phyloP scores from a whole-genome alignment of 2,113 vertebrate genomes.

The Tricholaema leucomelas region DNA sequence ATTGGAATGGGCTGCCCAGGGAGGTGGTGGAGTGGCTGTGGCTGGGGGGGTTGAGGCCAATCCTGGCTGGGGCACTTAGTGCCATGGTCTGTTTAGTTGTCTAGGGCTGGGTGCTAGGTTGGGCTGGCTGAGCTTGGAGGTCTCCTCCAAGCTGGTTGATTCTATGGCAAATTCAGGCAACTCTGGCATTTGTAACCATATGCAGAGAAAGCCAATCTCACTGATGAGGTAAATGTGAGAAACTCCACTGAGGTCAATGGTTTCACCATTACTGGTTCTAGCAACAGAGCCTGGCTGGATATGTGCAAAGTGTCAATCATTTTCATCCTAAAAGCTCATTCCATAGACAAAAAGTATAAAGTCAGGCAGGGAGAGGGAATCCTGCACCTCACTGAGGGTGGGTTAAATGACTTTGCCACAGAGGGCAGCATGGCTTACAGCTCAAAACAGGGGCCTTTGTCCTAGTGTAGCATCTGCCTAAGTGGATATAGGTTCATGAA shows the following conservation, averaged over 20 bases:
- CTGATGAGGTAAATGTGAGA: neutral
- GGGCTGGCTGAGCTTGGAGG: too few relatives aligned
- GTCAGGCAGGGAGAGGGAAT: neutral
- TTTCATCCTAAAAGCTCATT: neutral
- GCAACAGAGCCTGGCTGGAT: neutral
- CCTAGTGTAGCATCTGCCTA: neutral
- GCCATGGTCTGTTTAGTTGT: too few relatives aligned
- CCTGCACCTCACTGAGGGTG: neutral
- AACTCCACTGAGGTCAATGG: neutral
- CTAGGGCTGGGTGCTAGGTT: too few relatives aligned
- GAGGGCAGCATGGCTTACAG: neutral
- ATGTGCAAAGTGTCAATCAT: neutral
- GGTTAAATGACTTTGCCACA: neutral
- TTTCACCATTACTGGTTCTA: neutral
- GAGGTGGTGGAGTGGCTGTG: too few relatives aligned
- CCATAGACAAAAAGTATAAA: neutral
- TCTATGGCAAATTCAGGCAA: neutral
- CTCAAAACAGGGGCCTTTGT: too few relatives aligned
- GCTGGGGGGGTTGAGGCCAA: too few relatives aligned
- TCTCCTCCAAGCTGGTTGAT: too few relatives aligned
- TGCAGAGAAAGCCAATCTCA: neutral
- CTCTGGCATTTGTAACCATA: neutral
- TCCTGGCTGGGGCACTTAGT: too few relatives aligned
- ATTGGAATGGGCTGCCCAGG: too few relatives aligned
- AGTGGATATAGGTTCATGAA: neutral